Evolutionary conservation across 2,888 invertebrate species (phyloP).

Genomic region (Patella depressa): DNA sequence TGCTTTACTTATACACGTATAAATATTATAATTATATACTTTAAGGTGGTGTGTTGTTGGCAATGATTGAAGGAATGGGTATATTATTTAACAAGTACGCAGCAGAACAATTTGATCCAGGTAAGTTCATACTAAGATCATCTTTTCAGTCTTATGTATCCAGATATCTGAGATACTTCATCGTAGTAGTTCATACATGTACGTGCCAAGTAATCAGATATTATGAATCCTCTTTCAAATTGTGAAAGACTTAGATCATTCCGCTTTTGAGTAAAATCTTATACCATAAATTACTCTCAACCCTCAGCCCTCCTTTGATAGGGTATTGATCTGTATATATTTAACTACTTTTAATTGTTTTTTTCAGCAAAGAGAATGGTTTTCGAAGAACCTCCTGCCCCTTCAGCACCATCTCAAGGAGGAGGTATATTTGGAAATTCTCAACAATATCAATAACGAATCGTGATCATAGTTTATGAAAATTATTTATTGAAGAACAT

Average conservation of each 20-base stretch:
- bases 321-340: background rate
- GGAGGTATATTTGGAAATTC: background rate
- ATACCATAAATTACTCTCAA: background rate
- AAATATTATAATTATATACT: constrained; percentile 18
- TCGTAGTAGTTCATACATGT: background rate
- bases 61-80: constrained; percentile 97
- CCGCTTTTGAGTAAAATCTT: background rate
- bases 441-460: background rate
- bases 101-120: constrained; percentile 92
- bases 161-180: background rate
- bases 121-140: constrained; percentile 42
- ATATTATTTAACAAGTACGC: constrained; percentile 92
- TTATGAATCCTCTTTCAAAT: too few relatives aligned
- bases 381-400: background rate
- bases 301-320: background rate
- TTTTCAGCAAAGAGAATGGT: background rate
- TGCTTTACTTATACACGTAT: background rate
- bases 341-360: background rate
- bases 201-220: background rate
- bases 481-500: too few relatives aligned
- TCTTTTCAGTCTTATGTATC: too few relatives aligned
- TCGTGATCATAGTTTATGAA: too few relatives aligned
- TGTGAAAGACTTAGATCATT: too few relatives aligned
- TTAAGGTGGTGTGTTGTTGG: constrained; percentile 86
- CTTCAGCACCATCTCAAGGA: background rate